A percentile compares a stretch with the other conserved stretches of the same genome.
phyloP scores from a whole-genome alignment of 2,888 invertebrate genomes.

The Anorthoa munda region DNA sequence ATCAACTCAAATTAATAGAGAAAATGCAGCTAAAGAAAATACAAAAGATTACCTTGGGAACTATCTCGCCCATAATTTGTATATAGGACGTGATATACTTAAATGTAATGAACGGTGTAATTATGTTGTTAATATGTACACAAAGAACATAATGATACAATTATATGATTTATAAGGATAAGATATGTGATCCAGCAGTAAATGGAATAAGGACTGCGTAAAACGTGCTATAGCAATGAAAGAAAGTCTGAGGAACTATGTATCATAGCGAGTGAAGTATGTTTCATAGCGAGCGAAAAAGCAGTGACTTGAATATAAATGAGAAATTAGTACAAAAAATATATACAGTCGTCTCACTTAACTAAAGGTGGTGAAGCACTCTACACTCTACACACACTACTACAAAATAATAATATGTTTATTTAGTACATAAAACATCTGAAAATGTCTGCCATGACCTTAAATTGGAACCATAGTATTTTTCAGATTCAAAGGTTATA shows the following conservation, averaged over 20 bases:
- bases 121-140: background rate
- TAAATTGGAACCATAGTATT: background rate
- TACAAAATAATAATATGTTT: no score
- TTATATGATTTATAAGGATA: conserved; percentile 36
- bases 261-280: no score
- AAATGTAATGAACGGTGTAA: conserved; percentile 10
- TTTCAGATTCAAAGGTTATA: background rate
- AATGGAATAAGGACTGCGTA: background rate
- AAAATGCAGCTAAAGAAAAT: background rate
- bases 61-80: conserved; percentile 8
- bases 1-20: background rate
- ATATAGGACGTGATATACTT: conserved; percentile 12
- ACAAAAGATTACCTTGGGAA: background rate
- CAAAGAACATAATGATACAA: conserved; percentile 20
- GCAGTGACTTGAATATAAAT: no score
- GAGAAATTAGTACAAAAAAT: no score
- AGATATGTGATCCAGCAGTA: background rate
- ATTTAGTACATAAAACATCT: no score
- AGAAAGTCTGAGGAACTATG: background rate
- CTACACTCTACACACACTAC: no score
- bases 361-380: no score
- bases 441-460: background rate
- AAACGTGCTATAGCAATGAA: background rate
- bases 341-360: background rate
- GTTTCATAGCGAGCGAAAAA: no score